Conservation (phyloP, 2,888 invertebrate species). For the Tenodera sinensis region DNA sequence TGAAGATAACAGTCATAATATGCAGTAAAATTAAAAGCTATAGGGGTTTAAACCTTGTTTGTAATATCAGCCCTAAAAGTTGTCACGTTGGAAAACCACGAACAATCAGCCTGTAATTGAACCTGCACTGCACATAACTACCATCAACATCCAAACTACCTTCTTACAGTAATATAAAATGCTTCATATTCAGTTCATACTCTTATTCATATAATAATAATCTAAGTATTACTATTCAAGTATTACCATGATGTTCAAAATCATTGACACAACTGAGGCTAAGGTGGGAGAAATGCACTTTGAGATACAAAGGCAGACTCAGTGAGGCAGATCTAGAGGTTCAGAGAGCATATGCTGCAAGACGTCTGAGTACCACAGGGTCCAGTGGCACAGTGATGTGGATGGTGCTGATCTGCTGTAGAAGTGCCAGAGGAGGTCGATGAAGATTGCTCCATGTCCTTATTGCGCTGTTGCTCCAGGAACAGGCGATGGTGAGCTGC, state of each 20-base stretch:
- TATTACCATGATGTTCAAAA: not conserved
- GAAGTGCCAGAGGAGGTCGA: not conserved
- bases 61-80: too few relatives aligned
- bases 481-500: constrained; percentile 34
- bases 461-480: constrained; percentile 31
- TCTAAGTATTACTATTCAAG: not conserved
- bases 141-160: not conserved
- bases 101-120: not conserved
- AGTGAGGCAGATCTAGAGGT: constrained; percentile 35
- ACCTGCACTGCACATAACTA: not conserved
- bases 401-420: constrained; percentile 12
- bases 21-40: too few relatives aligned
- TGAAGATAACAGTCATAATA: too few relatives aligned
- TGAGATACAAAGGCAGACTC: not conserved
- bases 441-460: not conserved
- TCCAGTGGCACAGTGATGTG: constrained; percentile 32
- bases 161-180: not conserved
- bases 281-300: not conserved
- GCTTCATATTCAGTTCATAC: not conserved
- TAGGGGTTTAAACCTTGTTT: too few relatives aligned
- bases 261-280: not conserved
- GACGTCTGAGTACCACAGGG: constrained; percentile 25
- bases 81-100: not conserved
- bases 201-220: not conserved
- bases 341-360: constrained; percentile 39